Evolutionary conservation across 92 coral and sea anemone species (phyloP), one percentile per base, ranked within the genome.

Genomic region (Chrysogorgia sp.): DNA sequence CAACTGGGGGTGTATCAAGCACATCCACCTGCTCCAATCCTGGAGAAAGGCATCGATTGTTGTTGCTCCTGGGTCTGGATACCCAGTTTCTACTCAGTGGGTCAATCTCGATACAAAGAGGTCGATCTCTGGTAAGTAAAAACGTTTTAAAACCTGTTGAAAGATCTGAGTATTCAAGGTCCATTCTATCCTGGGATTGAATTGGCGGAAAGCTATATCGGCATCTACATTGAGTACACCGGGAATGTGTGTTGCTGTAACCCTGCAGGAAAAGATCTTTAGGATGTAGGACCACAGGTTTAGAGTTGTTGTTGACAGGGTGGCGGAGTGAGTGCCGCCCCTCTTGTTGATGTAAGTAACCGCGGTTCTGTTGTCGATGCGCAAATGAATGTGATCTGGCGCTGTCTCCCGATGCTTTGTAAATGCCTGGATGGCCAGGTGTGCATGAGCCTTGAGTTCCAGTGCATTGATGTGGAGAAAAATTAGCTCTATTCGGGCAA

Each of bases 171-270:
- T 24, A 66, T 40, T 43, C 32, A 81, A 64, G 4, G 80, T 24
- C 90, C 87, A 82, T 74, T 86, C 87, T 34, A 75, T 28, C 53
- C 70, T 56, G 76, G 43, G 21, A 29, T 78, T 49, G 69, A 82
- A 82, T 7, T 28, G 26, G 3, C 81, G 34, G 0, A 87, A 86
- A n/a, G 81, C 86, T 22, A 22, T 83, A 90, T 90, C 91, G 79
- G 81, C 96, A 56, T 67, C 79, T 17, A 15, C 37, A 35, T 90
- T 88, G 21, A 92, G 84, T 31, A 53, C 40, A 5, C 90, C 87
- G 2, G 84, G 87, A 14, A 86, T 82, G 62, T 86, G 90, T 52
- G n/a, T n/a, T n/a, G n/a, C 90, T 24, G 87, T 63, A 31, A 82
- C 24, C 84, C 90, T n/a, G n/a, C n/a, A 86, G 0, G 71, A 31